These are phyloP conservation scores for Drosophila arawakana DNA, from an alignment of 1,140 invertebrate species.

Conservation along the genomic window DNA sequence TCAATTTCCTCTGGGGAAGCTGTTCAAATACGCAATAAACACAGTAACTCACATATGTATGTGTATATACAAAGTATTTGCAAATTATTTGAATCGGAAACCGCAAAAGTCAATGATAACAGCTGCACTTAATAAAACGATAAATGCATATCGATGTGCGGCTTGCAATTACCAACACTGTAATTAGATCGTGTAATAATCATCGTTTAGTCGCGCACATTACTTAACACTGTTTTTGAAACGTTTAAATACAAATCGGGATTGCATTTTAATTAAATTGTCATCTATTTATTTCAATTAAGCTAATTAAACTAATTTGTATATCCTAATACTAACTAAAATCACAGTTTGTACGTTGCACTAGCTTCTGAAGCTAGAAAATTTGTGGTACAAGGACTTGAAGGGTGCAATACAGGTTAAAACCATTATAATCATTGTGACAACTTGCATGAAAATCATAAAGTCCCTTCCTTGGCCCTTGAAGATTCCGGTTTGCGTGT, in stretches of 20 bases:
- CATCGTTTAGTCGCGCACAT: neutral
- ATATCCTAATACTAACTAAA: conserved; percentile 12
- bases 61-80: neutral
- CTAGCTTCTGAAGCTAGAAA: conserved; percentile 41
- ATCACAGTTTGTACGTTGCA: neutral
- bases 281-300: conserved; percentile 1
- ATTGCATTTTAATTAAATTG: conserved; percentile 5
- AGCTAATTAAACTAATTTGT: neutral
- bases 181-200: neutral
- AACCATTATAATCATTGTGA: conserved; percentile 62
- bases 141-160: neutral
- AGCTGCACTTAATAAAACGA: too few species aligned
- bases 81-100: conserved; percentile 1
- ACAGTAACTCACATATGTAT: neutral
- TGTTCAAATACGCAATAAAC: conserved; percentile 27
- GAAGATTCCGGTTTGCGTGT: conserved; percentile 59
- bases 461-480: conserved; percentile 59
- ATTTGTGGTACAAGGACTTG: conserved; percentile 65
- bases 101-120: conserved; percentile 3
- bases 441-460: conserved; percentile 61
- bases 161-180: conserved; percentile 51
- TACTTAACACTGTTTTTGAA: conserved; percentile 47
- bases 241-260: neutral
- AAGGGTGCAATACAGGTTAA: conserved; percentile 67
- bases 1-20: conserved; percentile 41